Conservation (phyloP, 2,797 vertebrate species). For the Poecilia wingei region DNA sequence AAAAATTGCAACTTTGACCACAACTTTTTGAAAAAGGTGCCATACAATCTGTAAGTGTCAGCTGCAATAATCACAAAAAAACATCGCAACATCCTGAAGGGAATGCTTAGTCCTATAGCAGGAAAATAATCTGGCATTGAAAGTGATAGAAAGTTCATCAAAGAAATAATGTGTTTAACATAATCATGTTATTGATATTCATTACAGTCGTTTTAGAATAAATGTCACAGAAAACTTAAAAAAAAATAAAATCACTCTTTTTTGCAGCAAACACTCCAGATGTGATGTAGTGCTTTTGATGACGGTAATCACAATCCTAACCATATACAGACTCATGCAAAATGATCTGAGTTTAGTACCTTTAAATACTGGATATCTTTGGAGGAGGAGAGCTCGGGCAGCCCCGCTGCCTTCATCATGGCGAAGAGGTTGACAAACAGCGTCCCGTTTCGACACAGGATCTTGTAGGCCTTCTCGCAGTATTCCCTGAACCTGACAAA, state of each 20-base stretch:
- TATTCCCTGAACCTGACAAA: constrained; percentile 89
- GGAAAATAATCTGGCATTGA: not conserved
- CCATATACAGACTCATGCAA: not conserved
- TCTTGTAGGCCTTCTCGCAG: constrained; percentile 96
- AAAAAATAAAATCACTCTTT: not conserved
- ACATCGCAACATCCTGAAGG: too few relatives aligned
- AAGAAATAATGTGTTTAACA: not conserved
- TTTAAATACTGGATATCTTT: constrained; percentile 99
- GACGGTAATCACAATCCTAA: not conserved
- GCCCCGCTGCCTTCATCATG: constrained; percentile 96
- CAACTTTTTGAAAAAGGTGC: too few relatives aligned
- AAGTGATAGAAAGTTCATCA: not conserved
- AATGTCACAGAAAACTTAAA: not conserved
- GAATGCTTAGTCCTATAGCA: too few relatives aligned
- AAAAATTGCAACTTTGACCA: too few relatives aligned
- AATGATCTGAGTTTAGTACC: constrained; percentile 72
- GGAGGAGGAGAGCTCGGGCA: constrained; percentile 95
- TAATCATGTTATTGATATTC: not conserved
- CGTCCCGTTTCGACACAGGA: constrained; percentile 91
- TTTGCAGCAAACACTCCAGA: not conserved
- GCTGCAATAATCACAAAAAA: too few relatives aligned
- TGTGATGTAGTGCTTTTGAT: not conserved
- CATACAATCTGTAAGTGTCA: too few relatives aligned
- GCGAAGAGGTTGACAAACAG: constrained; percentile 97
- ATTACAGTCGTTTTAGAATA: not conserved